These are phyloP conservation scores for Elysia chlorotica DNA, from an alignment of 1,140 invertebrate species.

Conservation along the genomic window DNA sequence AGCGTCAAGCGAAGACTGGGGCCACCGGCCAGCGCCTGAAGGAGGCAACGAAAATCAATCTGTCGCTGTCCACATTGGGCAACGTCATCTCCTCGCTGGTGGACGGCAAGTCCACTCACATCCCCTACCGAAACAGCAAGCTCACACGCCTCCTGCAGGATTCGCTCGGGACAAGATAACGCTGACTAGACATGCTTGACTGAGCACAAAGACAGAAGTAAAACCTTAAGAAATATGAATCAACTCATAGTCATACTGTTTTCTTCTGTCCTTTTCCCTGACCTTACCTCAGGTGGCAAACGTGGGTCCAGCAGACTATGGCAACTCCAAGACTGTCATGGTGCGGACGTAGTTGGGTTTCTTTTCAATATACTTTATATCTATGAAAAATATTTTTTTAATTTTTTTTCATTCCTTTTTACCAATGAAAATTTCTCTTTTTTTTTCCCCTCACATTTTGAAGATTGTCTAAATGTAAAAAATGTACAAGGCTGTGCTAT, in stretches of 20 bases:
- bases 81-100: constrained; percentile 97
- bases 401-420: too few relatives aligned
- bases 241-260: too few relatives aligned
- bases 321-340: constrained; percentile 97
- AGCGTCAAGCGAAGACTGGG: constrained; percentile 93
- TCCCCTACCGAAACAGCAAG: constrained; percentile 64
- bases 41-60: constrained; percentile 94
- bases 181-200: too few relatives aligned
- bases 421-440: too few relatives aligned
- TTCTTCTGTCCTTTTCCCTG: too few relatives aligned
- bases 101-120: constrained; percentile 65
- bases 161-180: constrained; percentile 86
- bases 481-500: too few relatives aligned
- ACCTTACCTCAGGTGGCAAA: constrained; percentile 89
- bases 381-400: too few relatives aligned
- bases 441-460: too few relatives aligned
- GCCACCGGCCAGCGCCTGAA: constrained; percentile 86
- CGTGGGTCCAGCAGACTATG: constrained; percentile 92
- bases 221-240: too few relatives aligned
- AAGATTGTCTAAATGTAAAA: too few relatives aligned
- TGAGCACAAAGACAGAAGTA: too few relatives aligned
- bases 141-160: constrained; percentile 67
- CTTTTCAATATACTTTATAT: too few relatives aligned
- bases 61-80: constrained; percentile 90
- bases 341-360: constrained; percentile 96